Base-by-base conservation (phyloP, 2,888 invertebrate genomes). In the Erebia epiphron region DNA sequence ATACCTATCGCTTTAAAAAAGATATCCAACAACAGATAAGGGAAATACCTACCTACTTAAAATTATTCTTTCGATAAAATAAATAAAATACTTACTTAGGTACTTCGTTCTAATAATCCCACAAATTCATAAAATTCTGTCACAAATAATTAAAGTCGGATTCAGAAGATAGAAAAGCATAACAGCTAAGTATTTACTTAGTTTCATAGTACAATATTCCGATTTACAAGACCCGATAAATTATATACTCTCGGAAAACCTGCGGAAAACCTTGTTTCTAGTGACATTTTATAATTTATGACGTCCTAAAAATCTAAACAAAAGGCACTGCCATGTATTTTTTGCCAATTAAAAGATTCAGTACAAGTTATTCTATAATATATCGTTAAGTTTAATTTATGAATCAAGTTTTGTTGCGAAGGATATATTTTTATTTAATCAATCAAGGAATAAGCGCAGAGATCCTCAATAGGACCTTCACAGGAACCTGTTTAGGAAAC, bases 401-500 rank as follows among this genome's bases (percentile, higher is more conserved):
- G 14, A 46, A 62, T 62, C 21, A 46, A 1, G 21, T 16, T 21
- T 56, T 41, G 41, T 60, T 50, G n/a, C 21, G 14, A 41, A 54
- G 2, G 13, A 41, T 41, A 18, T 60, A 9, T 54, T 64, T 54
- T 63, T 18, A n/a, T 63, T n/a, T 52, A 64, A 64, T 64, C 64
- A 64, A 64, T 52, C 64, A 69, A 69, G 54, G n/a, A 54, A 16
- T 21, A 61, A 57, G 26, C 16, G 18, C 18, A 35, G 11, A 13
- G 16, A 41, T 50, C 54, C 60, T 60, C 62, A 57, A 58, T 8
- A 79, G 77, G 79, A 75, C 79, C 80, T 83, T 81, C 79, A 76
- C 50, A 69, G 56, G 73, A 77, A 77, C 76, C 82, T 85, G 85
- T 82, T 75, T 64, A 49, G 18, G 49, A 68, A 64, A 69, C 61